Evolutionary conservation across 2,113 vertebrate genomes (phyloP).

Genomic region (Felis chaus): DNA sequence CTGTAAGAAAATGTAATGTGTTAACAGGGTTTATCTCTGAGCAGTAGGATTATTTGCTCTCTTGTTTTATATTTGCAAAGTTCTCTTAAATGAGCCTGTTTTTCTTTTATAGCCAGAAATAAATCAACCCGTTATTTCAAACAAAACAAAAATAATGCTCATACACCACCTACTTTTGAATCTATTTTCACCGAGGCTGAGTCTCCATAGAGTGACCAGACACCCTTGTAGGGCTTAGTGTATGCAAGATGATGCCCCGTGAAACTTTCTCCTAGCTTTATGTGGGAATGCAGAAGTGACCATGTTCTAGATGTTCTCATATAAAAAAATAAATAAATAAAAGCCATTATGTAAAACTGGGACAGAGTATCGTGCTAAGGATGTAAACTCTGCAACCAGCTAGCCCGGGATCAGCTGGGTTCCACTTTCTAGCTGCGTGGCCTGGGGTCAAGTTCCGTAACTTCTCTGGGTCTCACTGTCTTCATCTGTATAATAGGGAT

Average conservation of each 20-base stretch:
- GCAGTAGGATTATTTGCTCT: background rate
- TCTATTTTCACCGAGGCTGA: background rate
- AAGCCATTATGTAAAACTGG: background rate
- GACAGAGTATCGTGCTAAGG: background rate
- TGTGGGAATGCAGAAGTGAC: background rate
- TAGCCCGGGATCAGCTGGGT: background rate
- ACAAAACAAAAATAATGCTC: background rate
- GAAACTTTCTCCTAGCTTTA: background rate
- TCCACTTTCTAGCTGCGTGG: background rate
- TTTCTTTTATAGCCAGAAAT: constrained; percentile 23
- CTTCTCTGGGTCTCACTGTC: background rate
- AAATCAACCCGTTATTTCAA: background rate
- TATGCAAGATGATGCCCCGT: background rate
- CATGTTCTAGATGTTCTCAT: background rate
- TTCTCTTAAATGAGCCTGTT: background rate
- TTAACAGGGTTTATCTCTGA: constrained; percentile 17
- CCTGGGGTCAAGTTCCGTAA: background rate
- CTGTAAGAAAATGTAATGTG: background rate
- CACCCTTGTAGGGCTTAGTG: background rate
- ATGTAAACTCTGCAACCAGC: background rate
- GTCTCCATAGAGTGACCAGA: background rate
- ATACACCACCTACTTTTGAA: background rate
- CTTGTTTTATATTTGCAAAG: background rate
- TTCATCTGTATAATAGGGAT: background rate
- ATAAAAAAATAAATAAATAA: background rate